These are phyloP conservation scores for Atethmia centrago DNA, from an alignment of 2,888 invertebrate genomes.

Conservation along the genomic window DNA sequence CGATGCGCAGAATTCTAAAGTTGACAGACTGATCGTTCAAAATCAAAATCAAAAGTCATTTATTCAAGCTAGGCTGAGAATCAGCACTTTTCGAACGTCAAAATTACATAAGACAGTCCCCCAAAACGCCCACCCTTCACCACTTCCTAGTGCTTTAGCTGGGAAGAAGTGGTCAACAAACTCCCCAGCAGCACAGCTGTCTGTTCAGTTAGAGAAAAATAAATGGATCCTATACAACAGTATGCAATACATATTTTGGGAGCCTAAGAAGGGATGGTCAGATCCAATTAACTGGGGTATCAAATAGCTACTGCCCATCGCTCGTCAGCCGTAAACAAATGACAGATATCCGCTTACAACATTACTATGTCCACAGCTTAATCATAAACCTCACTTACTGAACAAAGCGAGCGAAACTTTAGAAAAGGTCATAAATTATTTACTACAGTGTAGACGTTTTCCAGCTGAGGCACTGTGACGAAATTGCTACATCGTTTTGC, in stretches of 20 bases:
- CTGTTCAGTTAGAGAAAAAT: too few species aligned
- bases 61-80: too few species aligned
- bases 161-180: too few species aligned
- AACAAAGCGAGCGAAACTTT: slow-evolving; percentile 62
- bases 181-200: too few species aligned
- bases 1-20: not conserved
- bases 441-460: slow-evolving; percentile 49
- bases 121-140: too few species aligned
- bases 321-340: slow-evolving; percentile 32
- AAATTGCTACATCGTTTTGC: slow-evolving; percentile 22
- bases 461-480: slow-evolving; percentile 49
- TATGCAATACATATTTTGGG: too few species aligned
- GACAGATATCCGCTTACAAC: slow-evolving; percentile 49
- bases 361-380: slow-evolving; percentile 53
- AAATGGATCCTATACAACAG: too few species aligned
- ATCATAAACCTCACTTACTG: slow-evolving; percentile 60
- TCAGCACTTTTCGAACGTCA: too few species aligned
- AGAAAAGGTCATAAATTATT: slow-evolving; percentile 63
- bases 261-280: slow-evolving; percentile 16
- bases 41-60: too few species aligned
- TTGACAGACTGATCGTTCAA: not conserved
- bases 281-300: slow-evolving; percentile 31
- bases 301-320: slow-evolving; percentile 33
- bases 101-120: too few species aligned
- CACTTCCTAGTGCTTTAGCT: too few species aligned